Conservation (phyloP, 2,797 vertebrate genomes). For the Synaphobranchus kaupii region DNA sequence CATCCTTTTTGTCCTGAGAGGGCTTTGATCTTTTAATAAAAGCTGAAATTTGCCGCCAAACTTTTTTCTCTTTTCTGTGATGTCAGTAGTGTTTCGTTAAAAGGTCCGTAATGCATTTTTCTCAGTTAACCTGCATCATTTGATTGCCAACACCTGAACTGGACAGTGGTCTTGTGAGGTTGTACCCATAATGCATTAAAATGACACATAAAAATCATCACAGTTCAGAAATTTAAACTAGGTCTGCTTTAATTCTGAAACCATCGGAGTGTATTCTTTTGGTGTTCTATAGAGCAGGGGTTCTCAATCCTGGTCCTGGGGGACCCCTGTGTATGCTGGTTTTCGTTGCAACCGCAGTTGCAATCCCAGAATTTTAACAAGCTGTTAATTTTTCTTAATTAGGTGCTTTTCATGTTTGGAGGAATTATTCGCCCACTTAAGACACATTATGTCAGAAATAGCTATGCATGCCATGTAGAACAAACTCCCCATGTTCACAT, state of each 20-base stretch:
- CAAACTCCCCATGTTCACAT: no score
- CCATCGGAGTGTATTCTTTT: not conserved
- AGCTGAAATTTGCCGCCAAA: no score
- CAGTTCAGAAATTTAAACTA: not conserved
- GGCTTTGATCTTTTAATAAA: conserved; percentile 13
- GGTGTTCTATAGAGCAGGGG: not conserved
- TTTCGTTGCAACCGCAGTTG: no score
- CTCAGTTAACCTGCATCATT: not conserved
- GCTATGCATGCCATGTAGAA: no score
- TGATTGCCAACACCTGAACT: not conserved
- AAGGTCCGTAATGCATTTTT: not conserved
- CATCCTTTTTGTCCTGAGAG: not conserved
- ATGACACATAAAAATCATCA: not conserved
- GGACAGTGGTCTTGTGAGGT: not conserved
- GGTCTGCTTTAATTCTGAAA: not conserved
- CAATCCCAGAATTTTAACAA: no score
- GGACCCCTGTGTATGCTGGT: no score
- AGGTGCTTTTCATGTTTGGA: no score
- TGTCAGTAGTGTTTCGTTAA: not conserved
- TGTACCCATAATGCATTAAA: not conserved
- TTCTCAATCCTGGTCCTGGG: no score
- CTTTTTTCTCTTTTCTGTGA: not conserved
- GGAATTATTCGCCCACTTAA: no score
- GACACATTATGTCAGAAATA: no score
- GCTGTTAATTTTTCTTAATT: no score